A percentile compares a stretch with the other conserved stretches of the same genome.
Evolutionary conservation across 2,888 invertebrate species (phyloP).

Genomic region (Amorpha juglandis): DNA sequence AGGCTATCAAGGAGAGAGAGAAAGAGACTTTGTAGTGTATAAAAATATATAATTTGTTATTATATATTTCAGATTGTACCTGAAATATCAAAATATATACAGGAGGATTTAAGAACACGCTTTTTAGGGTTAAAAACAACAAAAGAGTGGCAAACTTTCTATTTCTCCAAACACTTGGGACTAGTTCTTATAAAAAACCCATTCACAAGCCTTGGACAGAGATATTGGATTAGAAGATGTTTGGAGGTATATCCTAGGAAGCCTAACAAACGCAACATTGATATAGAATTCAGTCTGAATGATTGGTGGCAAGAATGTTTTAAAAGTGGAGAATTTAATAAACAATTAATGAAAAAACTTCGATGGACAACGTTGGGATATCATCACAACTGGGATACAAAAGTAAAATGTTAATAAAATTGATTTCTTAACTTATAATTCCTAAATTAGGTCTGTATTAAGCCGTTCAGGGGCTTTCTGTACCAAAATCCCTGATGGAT

Average conservation of each 20-base stretch:
- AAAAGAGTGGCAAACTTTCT: conserved; percentile 86
- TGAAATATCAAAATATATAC: not conserved
- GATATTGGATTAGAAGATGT: conserved; percentile 92
- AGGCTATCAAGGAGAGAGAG: no score
- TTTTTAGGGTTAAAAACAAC: conserved; percentile 57
- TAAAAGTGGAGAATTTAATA: conserved; percentile 65
- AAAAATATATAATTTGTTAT: not conserved
- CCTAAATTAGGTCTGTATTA: no score
- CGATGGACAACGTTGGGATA: conserved; percentile 98
- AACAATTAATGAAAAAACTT: conserved; percentile 79
- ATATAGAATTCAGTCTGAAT: conserved; percentile 71
- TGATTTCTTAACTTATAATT: conserved; percentile 34
- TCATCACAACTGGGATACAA: conserved; percentile 99
- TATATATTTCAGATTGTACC: conserved; percentile 41
- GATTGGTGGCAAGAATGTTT: conserved; percentile 88
- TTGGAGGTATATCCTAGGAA: conserved; percentile 89
- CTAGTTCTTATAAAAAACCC: conserved; percentile 92
- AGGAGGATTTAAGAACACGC: conserved; percentile 39
- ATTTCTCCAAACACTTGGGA: conserved; percentile 87
- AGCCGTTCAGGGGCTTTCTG: no score
- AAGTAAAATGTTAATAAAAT: conserved; percentile 83
- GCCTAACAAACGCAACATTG: conserved; percentile 89
- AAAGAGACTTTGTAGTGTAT: not conserved
- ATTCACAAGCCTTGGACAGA: conserved; percentile 90
- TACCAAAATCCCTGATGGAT: no score